Percentiles rank a stretch among this genome's conserved stretches.
phyloP scores from a whole-genome alignment of 64 coral and sea anemone species.

The Dendronephthya gigantea region DNA sequence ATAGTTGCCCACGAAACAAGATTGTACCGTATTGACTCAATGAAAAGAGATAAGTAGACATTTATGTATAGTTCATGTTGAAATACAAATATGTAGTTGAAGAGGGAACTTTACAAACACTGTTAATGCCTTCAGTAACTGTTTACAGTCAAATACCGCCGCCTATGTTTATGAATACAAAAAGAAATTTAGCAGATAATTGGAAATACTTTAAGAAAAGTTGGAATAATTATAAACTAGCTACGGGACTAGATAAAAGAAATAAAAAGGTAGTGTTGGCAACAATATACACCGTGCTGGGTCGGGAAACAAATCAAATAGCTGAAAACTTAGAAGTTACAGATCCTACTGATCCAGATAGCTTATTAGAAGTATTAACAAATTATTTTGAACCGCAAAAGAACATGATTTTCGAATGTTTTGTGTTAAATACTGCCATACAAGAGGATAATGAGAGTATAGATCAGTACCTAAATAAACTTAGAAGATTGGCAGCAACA shows the following conservation, averaged over 20 bases:
- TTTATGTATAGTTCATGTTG: neutral
- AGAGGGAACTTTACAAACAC: neutral
- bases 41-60: neutral
- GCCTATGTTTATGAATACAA: neutral
- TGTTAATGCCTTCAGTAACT: neutral
- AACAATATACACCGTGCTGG: neutral
- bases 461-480: constrained; percentile 10
- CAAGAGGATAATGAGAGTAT: constrained; percentile 15
- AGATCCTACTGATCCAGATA: neutral
- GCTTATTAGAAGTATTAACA: neutral
- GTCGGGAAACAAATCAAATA: neutral
- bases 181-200: neutral
- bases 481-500: constrained; percentile 12
- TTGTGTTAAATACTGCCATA: constrained; percentile 18
- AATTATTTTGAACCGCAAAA: constrained; percentile 2
- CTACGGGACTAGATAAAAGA: neutral
- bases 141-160: neutral
- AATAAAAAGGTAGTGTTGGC: neutral
- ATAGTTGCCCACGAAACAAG: neutral
- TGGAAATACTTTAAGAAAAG: neutral
- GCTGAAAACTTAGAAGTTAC: neutral
- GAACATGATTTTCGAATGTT: constrained; percentile 6
- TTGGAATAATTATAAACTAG: neutral
- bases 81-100: neutral
- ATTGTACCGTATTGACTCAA: neutral